A percentile compares a stretch with the other conserved stretches of the same genome.
Evolutionary conservation across 1,140 invertebrate species (phyloP).

Genomic region (Vollenhovia emeryi): DNA sequence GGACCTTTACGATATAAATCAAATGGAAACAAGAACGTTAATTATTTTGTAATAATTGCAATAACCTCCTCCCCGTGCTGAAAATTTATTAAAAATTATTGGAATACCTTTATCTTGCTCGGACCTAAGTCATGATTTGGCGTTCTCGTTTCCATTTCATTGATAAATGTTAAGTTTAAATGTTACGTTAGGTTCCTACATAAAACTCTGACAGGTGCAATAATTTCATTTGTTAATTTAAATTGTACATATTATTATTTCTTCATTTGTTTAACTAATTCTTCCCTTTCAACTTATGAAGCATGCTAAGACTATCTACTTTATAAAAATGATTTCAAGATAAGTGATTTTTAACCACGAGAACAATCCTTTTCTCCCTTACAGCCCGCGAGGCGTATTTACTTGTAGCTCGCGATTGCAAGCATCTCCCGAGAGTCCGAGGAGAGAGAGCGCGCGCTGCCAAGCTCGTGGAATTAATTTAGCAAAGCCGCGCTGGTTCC

Average conservation of each 20-base stretch:
- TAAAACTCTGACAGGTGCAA: not conserved
- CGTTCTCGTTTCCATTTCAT: too few species aligned
- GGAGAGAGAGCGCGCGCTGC: not conserved
- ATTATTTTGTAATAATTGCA: too few species aligned
- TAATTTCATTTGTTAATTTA: not conserved
- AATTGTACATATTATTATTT: not conserved
- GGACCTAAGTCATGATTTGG: too few species aligned
- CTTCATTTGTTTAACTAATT: not conserved
- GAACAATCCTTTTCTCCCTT: conserved; percentile 7
- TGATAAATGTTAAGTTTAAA: not conserved
- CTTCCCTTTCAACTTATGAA: not conserved
- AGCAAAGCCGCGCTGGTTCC: conserved; percentile 52
- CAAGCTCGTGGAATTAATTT: conserved; percentile 55
- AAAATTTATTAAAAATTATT: too few species aligned
- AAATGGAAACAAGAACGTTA: too few species aligned
- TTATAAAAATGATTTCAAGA: not conserved
- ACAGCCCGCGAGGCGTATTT: not conserved
- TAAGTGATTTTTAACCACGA: not conserved
- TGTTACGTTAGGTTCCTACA: not conserved
- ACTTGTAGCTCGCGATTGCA: conserved; percentile 24
- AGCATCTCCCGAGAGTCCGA: conserved; percentile 33
- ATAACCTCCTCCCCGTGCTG: too few species aligned
- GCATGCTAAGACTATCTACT: not conserved
- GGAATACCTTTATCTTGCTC: too few species aligned
- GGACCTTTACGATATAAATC: too few species aligned